Base-by-base conservation (phyloP, 2,113 vertebrate species). In the Ondatra zibethicus region DNA sequence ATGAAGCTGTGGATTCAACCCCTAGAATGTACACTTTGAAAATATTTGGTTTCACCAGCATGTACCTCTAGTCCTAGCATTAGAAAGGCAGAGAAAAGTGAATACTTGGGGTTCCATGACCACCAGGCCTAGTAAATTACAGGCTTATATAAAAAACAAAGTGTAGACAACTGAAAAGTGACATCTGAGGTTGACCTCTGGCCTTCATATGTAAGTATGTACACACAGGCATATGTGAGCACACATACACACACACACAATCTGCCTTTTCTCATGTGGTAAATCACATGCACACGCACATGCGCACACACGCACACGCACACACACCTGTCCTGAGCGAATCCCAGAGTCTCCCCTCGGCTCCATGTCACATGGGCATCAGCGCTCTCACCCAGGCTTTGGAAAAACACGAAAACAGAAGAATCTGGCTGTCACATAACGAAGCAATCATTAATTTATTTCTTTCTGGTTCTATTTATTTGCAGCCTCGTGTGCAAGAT, bases 391-490 rank as follows among this genome's bases (percentile, higher is more conserved):
- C 33, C 39, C 42, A 92, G 92, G 92, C 89, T 92, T 70, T 86
- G 84, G 16, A 61, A 75, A 97, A 84, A 94, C 4, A 70, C 12
- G 36, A 94, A 96, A 97, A 97, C 39, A 65, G 33, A 93, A 94
- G 36, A 82, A 2, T 80, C 73, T 90, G 52, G 75, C 31, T 89
- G 70, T 95, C 94, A 75, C 21, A 65, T 86, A 97, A 93, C 88
- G 88, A 95, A 93, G 85, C 1, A 0, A 94, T 97, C 65, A 96
- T 96, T 97, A 93, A 96, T 96, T 94, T 93, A 95, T 68, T 87
- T 82, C 81, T 92, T 96, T 92, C 66, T 89, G 94, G 93, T 91
- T 96, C 23, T 77, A 96, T 97, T 96, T 98, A 97, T 96, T 97
- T 82, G 61, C 80, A 94, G 87, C 13, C 58, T 95, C 92, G 39